These are phyloP conservation scores for Metridium senile DNA, from an alignment of 92 coral and sea anemone genomes.

Conservation along the genomic window DNA sequence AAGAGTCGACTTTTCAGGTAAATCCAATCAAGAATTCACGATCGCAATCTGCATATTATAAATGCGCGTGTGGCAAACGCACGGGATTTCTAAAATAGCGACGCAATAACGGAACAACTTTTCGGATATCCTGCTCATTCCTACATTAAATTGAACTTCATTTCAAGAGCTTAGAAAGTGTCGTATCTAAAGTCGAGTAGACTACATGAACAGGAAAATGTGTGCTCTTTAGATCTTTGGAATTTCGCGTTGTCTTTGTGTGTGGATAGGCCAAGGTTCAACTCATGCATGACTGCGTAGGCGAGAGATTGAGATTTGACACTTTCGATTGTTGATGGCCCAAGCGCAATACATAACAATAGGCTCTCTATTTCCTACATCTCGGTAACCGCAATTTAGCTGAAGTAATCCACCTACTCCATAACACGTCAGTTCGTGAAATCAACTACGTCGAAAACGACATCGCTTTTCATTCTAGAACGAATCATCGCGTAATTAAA, in stretches of 20 bases:
- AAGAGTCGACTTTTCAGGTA: conserved; percentile 95
- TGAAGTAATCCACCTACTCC: conserved; percentile 30
- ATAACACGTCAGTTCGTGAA: background rate
- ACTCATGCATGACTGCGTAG: conserved; percentile 32
- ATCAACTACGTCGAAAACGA: background rate
- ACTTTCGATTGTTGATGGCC: conserved; percentile 34
- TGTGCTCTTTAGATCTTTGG: background rate
- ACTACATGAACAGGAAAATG: conserved; percentile 11
- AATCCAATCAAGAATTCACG: no score
- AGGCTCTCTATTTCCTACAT: conserved; percentile 36
- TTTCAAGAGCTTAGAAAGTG: background rate
- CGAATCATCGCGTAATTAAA: background rate
- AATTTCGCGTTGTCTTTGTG: conserved; percentile 30
- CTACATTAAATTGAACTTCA: conserved; percentile 3
- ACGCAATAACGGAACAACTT: conserved; percentile 1
- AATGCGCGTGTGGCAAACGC: conserved; percentile 11
- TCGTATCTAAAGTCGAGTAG: background rate
- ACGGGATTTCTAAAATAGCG: conserved; percentile 19
- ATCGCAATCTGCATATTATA: conserved; percentile 26
- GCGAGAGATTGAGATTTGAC: conserved; percentile 40
- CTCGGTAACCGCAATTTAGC: conserved; percentile 25
- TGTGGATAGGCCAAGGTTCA: conserved; percentile 39
- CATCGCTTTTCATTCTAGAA: background rate
- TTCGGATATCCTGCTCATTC: conserved; percentile 31
- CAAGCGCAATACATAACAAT: conserved; percentile 25